These are phyloP conservation scores for Ips nitidus DNA, from an alignment of 1,140 invertebrate genomes.

Conservation along the genomic window DNA sequence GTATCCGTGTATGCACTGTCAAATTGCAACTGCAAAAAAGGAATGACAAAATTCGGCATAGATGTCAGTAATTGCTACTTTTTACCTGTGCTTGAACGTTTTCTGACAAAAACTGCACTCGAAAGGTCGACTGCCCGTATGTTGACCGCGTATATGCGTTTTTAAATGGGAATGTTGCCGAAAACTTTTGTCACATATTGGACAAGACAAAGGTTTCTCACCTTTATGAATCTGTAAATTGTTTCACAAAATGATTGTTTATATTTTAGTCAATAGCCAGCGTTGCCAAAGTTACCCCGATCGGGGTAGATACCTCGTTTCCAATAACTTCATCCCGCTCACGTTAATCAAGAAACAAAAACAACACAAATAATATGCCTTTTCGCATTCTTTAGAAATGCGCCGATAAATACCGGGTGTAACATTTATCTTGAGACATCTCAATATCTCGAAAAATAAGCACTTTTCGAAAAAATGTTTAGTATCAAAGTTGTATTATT, in stretches of 20 bases:
- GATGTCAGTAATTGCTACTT: not conserved
- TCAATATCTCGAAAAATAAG: no score
- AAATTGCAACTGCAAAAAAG: conserved; percentile 34
- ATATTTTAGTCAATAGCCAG: not conserved
- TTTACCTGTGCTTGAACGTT: conserved; percentile 38
- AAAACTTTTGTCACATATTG: conserved; percentile 70
- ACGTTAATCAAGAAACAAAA: no score
- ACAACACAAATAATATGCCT: no score
- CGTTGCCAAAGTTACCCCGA: not conserved
- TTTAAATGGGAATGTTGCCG: conserved; percentile 37
- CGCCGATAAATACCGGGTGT: no score
- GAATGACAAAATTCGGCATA: not conserved
- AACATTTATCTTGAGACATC: no score
- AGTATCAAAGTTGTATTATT: no score
- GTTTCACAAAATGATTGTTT: not conserved
- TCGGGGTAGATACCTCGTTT: not conserved
- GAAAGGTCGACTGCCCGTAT: conserved; percentile 39
- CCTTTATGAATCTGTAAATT: conserved; percentile 57
- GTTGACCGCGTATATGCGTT: conserved; percentile 40
- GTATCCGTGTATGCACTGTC: conserved; percentile 48
- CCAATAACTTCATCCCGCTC: no score
- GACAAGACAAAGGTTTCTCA: conserved; percentile 66
- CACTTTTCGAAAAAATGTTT: no score
- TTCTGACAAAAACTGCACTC: conserved; percentile 37
- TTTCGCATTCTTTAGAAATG: no score